Base-by-base conservation (phyloP, 2,888 invertebrate species). In the Darwinula stevensoni region DNA sequence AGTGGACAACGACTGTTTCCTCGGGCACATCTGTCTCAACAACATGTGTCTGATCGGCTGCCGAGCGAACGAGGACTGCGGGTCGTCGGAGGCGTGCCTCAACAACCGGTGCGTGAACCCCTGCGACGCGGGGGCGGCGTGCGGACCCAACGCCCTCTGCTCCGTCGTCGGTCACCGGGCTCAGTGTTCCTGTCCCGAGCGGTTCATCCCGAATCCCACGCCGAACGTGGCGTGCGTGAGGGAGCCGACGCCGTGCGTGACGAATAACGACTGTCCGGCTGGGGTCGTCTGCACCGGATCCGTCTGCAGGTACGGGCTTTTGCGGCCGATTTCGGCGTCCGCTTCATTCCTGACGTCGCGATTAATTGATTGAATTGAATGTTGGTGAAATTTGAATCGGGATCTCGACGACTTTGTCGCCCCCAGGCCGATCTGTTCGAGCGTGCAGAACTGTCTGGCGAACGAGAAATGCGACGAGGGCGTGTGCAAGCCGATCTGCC, bases 1-100 rank as follows among this genome's bases (percentile, higher is more conserved):
- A 30, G 67, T 78, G 2, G 80, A 82, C 47, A 76, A 80, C 44
- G 82, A 84, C 44, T 84, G 82, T 44, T 80, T 82, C 63, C 57
- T 80, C 35, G 80, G 80, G 2, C 78, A 82, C 44, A 75, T 82
- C 39, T 84, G 84, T 45, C 52, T 78, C 34, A 65, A 67, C 44
- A 76, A 75, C 44, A 71, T 71, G 54, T 82, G 82, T 45, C 62
- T 72, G 35, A 70, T 69, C 40, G 82, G 82, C 26, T 84, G 82
- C 46, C 67, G 74, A 39, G 63, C 63, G 13, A 74, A 80, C 44
- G 76, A 75, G 41, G 82, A 84, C 47, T 82, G 82, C 48, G 68
- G 73, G 39, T 68, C 67, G 1, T 70, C 40, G 33, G 73, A 78
- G 47, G 66, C 75, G 4, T 82, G 82, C 44, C 59, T 68, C 41